Base-by-base conservation (phyloP, 2,113 vertebrate genomes). In the Chunga burmeisteri region DNA sequence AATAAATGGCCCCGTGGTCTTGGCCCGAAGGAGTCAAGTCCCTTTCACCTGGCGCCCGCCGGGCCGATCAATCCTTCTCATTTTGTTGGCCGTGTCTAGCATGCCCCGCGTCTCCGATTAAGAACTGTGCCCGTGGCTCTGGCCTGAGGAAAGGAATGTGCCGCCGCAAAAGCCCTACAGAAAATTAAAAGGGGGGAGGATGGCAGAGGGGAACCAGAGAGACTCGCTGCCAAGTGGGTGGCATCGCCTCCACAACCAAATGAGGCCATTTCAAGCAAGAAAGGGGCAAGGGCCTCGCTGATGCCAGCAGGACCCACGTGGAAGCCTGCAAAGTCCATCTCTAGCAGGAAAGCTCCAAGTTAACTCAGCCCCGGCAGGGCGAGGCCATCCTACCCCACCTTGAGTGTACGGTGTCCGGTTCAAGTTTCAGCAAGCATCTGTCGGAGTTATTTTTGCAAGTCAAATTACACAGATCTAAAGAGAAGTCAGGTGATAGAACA, bases 341-440 rank as follows among this genome's bases (percentile, higher is more conserved):
- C 49, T 75, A 90, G 68, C 0, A 0, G 47, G 78, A 85, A 79
- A 79, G 47, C 79, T 71, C 49, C 53, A 30, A 79, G 44, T 47
- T 30, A 23, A 50, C 52, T 44, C 85, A 21, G 74, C 38, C 70
- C 73, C 6, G 29, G 58, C 44, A 52, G 36, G 10, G 2, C 71
- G 90, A 13, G 20, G 27, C 85, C 10, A 36, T 36, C 75, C 84
- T 80, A 90, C 81, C 90, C 96, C 82, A 96, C 89, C 80, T 90
- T 62, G 81, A 53, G 93, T 20, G 66, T 73, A 90, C 22, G 1
- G 72, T 95, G 93, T 90, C 93, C 93, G 90, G 96, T 81, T 98
- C 92, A 96, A 96, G 93, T 97, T 96, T 96, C 96, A 93, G 92
- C 78, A 92, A 94, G 94, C 86, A 87, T 95, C 74, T 91, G 94